phyloP scores from a whole-genome alignment of 2,888 invertebrate genomes.

The Deroplatys truncata region DNA sequence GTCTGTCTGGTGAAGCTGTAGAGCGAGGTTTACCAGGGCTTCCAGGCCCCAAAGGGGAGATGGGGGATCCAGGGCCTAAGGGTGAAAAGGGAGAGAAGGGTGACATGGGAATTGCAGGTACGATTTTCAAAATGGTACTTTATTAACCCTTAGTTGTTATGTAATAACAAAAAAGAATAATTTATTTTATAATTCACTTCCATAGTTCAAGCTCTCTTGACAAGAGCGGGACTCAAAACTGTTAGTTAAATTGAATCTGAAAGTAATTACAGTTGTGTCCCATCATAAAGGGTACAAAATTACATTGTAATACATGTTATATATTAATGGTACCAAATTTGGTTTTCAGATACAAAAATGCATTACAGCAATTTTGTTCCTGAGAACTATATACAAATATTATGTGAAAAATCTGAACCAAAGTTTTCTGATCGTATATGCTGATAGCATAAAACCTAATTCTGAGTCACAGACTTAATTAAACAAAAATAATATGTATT shows the following conservation, averaged over 20 bases:
- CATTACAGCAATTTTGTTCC: not conserved
- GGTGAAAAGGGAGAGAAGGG: slow-evolving; percentile 51
- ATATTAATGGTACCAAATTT: not conserved
- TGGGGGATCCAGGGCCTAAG: slow-evolving; percentile 50
- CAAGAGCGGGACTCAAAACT: not conserved
- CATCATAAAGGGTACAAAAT: not conserved
- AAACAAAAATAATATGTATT: not conserved
- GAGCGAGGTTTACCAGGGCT: slow-evolving; percentile 63
- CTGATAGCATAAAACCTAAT: not conserved
- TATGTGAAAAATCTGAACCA: not conserved
- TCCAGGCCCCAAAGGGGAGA: slow-evolving; percentile 55
- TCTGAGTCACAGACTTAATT: not conserved
- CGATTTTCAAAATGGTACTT: slow-evolving; percentile 11
- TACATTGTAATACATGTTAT: not conserved
- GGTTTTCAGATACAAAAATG: not conserved
- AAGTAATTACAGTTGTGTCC: not conserved
- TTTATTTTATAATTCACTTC: slow-evolving; percentile 9
- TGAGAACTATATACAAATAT: not conserved
- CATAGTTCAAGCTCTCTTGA: slow-evolving; percentile 2
- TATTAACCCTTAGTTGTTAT: not conserved
- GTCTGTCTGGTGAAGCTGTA: slow-evolving; percentile 53
- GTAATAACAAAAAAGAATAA: not conserved
- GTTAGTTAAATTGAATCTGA: not conserved
- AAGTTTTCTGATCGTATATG: not conserved
- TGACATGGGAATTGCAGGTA: slow-evolving; percentile 51